Base-by-base conservation (phyloP, 2,888 invertebrate species). In the Anarsia innoxiella region DNA sequence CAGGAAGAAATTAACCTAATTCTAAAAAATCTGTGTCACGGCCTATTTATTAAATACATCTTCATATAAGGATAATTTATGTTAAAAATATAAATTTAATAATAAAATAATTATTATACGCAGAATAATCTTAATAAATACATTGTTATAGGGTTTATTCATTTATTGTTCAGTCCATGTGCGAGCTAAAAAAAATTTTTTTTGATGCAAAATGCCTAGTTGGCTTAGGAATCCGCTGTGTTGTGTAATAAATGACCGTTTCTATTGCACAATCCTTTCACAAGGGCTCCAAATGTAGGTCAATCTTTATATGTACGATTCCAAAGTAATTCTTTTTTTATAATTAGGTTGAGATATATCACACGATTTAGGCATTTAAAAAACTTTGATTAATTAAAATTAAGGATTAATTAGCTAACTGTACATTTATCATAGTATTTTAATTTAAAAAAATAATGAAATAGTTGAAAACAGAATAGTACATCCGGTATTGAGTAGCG, bases 241-340 rank as follows among this genome's bases (percentile, higher is more conserved):
- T 83, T 82, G 83, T 77, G 82, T 82, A 79, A 83, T 78, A 80
- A 80, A 80, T 86, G 79, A 79, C 82, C 80, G 85, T 83, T 84
- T 83, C 78, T 77, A 78, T 85, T 85, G 78, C 85, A 84, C 84
- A 85, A 86, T 85, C 84, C 83, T 85, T 86, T 86, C 85, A 83
- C 85, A 84, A 84, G 84, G 82, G 84, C 83, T 78, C 59, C 49
- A 59, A 83, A 86, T 79, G 77, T 86, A 84, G 85, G 85, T 85
- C 85, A 86, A 75, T 79, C 75, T 78, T 72, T 75, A 72, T 62
- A 65, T 75, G 68, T 66, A 66, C 64, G 65, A 67, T 70, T 74
- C 61, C 66, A 64, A 62, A 59, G 63, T 31, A 26, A 4, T 35
- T 23, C 34, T 30, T 37, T 23, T 23, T 23, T 23, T n/a, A n/a